These are phyloP conservation scores for Rousettus leschenaultii DNA, from an alignment of 2,113 vertebrate species.

Conservation along the genomic window DNA sequence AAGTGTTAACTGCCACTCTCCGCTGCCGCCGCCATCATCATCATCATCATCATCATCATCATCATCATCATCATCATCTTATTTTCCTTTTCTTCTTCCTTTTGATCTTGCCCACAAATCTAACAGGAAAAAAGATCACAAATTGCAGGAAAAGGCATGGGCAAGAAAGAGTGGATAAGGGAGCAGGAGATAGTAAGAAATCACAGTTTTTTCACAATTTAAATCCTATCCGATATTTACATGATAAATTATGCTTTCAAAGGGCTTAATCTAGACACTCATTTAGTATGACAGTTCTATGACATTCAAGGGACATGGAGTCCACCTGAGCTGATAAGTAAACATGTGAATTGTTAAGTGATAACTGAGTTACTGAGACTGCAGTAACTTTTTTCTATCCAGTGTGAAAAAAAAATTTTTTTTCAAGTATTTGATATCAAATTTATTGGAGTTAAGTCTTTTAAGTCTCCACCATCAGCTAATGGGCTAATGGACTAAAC, in stretches of 20 bases:
- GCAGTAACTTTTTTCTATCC: not conserved
- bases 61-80: not conserved
- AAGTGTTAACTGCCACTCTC: not conserved
- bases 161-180: not conserved
- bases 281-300: not conserved
- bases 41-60: too few species aligned
- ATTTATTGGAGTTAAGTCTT: not conserved
- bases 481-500: not conserved
- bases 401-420: not conserved
- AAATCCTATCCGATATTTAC: not conserved
- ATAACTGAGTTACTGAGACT: not conserved
- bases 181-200: not conserved
- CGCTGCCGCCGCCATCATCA: too few species aligned
- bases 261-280: not conserved
- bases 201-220: not conserved
- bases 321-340: not conserved
- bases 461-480: not conserved
- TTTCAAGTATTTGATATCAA: not conserved
- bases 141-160: not conserved
- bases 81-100: not conserved
- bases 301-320: not conserved
- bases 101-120: not conserved
- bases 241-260: slow-evolving; percentile 23
- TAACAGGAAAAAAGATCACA: not conserved
- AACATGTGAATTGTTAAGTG: not conserved